Percentiles rank a stretch among this genome's conserved stretches.
Evolutionary conservation across 2,888 invertebrate species (phyloP).

Genomic region (Notocelia uddmanniana): DNA sequence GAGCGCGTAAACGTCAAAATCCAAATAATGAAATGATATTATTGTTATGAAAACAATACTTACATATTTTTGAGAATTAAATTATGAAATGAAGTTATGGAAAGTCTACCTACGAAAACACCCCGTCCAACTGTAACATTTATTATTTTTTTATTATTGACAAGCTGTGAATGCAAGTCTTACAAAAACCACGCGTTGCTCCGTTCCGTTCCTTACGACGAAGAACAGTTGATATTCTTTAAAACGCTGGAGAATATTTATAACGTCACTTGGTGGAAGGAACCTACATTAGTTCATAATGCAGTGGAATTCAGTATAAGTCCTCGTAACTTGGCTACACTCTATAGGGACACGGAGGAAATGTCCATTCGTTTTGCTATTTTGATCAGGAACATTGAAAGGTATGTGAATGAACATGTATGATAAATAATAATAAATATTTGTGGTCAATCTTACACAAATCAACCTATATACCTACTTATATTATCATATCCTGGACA

Average conservation of each 20-base stretch:
- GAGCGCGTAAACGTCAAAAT: neutral
- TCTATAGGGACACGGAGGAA: conserved; percentile 55
- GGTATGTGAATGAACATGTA: conserved; percentile 53
- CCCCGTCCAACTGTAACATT: neutral
- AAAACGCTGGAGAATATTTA: conserved; percentile 54
- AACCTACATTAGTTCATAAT: conserved; percentile 57
- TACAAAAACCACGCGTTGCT: conserved; percentile 69
- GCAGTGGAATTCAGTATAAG: conserved; percentile 67
- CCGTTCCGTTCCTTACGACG: conserved; percentile 62
- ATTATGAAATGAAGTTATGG: neutral
- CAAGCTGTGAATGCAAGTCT: conserved; percentile 45
- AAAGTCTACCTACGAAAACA: neutral
- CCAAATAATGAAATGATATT: neutral
- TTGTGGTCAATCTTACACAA: no score
- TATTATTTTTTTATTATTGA: conserved; percentile 1
- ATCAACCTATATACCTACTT: no score
- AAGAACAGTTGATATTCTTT: conserved; percentile 62
- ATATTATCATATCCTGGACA: no score
- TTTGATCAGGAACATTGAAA: conserved; percentile 67
- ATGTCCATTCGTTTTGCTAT: conserved; percentile 61
- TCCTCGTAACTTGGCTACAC: conserved; percentile 56
- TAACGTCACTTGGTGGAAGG: conserved; percentile 67
- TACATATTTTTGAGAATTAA: neutral
- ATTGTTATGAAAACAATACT: neutral
- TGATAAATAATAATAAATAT: no score